A percentile compares a stretch with the other conserved stretches of the same genome.
These are phyloP conservation scores for Acropora tenuis DNA, from an alignment of 64 coral and sea anemone species.

Conservation along the genomic window DNA sequence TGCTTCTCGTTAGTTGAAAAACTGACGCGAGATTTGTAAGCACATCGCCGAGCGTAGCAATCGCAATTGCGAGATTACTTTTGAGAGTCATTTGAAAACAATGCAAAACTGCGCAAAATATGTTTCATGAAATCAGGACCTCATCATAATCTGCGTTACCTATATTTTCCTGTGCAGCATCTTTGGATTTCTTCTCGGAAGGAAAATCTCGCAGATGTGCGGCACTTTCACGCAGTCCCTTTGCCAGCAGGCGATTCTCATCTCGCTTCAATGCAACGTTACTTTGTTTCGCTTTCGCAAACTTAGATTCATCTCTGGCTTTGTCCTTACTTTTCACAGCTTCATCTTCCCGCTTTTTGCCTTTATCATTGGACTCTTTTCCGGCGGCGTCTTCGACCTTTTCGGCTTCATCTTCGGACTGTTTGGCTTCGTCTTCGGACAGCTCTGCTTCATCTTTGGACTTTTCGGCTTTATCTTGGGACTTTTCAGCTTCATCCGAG, in stretches of 20 bases:
- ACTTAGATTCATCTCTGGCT: not conserved
- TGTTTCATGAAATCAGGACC: not conserved
- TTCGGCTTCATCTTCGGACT: not conserved
- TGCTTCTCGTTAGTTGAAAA: too few species aligned
- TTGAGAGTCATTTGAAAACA: not conserved
- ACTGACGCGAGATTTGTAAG: too few species aligned
- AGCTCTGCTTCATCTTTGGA: not conserved
- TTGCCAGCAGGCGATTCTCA: not conserved
- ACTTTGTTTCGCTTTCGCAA: not conserved
- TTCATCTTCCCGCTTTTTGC: not conserved
- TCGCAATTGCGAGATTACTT: too few species aligned
- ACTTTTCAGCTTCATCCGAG: not conserved
- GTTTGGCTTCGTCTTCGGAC: not conserved
- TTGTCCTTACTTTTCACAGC: not conserved
- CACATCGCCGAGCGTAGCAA: too few species aligned
- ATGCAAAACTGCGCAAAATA: not conserved
- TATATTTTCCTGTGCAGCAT: not conserved
- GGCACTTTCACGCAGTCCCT: not conserved
- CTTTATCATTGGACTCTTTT: too few species aligned
- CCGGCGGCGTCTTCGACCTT: not conserved
- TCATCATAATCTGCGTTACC: not conserved
- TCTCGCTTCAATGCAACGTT: not conserved
- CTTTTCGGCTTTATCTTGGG: not conserved
- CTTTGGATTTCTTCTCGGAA: not conserved
- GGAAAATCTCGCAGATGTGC: not conserved